Conservation (phyloP, 2,888 invertebrate genomes). For the Trichogramma evanescens region DNA sequence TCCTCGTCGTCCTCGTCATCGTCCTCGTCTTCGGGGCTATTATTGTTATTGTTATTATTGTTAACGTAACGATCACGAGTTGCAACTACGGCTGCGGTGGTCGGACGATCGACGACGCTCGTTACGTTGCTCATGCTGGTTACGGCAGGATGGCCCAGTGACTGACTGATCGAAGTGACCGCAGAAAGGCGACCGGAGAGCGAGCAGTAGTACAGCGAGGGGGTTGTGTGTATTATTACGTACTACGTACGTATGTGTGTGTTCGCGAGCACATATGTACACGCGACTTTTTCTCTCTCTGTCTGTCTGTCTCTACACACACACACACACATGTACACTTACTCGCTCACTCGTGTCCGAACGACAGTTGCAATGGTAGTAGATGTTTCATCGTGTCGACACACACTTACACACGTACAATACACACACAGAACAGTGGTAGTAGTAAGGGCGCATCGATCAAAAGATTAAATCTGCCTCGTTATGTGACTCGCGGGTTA, state of each 20-base stretch:
- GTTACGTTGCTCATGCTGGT: slow-evolving; percentile 30
- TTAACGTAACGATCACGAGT: too few species aligned
- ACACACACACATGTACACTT: too few species aligned
- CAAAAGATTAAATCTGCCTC: not conserved
- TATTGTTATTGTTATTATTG: too few species aligned
- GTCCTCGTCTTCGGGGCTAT: too few species aligned
- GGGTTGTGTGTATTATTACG: not conserved
- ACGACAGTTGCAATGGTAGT: too few species aligned
- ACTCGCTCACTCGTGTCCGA: too few species aligned
- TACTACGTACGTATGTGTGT: too few species aligned
- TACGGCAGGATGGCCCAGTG: slow-evolving; percentile 45
- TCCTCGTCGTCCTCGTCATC: too few species aligned
- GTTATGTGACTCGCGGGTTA: not conserved
- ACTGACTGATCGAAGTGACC: slow-evolving; percentile 42
- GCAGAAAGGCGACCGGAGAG: not conserved
- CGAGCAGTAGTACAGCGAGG: not conserved
- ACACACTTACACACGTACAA: not conserved
- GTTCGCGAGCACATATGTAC: not conserved
- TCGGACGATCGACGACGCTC: too few species aligned
- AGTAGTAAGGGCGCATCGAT: not conserved
- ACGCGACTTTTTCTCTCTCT: not conserved
- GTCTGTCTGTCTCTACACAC: too few species aligned
- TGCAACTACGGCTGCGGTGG: too few species aligned
- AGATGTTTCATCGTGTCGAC: too few species aligned
- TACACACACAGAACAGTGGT: not conserved